Evolutionary conservation across 2,113 vertebrate genomes (phyloP).

Genomic region (Proterorhinus semilunaris): DNA sequence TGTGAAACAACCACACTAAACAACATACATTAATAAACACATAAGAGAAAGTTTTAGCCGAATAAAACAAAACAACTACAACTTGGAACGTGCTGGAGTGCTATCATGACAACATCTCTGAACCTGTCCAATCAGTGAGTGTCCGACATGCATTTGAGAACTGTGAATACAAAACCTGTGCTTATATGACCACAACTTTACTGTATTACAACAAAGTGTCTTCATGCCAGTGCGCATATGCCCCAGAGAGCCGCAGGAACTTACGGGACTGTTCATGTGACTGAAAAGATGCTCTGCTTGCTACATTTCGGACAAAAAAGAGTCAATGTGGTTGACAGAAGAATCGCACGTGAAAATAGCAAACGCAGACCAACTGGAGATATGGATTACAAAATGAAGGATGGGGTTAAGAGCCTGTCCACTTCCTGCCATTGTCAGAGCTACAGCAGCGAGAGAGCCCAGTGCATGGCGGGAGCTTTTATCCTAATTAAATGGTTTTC

Average conservation of each 20-base stretch:
- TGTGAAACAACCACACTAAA: not conserved
- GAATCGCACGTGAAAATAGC: conserved; percentile 46
- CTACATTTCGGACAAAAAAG: conserved; percentile 90
- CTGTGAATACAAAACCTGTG: conserved; percentile 54
- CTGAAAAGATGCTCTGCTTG: conserved; percentile 99
- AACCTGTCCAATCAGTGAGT: conserved; percentile 46
- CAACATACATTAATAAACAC: not conserved
- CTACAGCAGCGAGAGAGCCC: conserved; percentile 5
- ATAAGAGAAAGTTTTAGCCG: not conserved
- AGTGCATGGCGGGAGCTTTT: conserved; percentile 11
- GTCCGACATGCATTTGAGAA: conserved; percentile 59
- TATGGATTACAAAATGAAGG: conserved; percentile 18
- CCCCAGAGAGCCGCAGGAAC: conserved; percentile 80
- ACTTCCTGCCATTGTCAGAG: conserved; percentile 24
- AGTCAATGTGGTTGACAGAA: conserved; percentile 71
- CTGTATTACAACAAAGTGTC: conserved; percentile 71
- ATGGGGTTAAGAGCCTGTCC: conserved; percentile 11
- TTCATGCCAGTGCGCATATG: conserved; percentile 91
- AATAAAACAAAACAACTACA: not conserved
- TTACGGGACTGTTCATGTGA: conserved; percentile 99
- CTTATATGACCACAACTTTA: conserved; percentile 47
- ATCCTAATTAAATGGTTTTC: conserved; percentile 21
- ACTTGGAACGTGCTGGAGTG: not conserved
- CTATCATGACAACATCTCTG: conserved; percentile 34
- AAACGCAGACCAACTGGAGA: conserved; percentile 39